Evolutionary conservation across 2,113 vertebrate species (phyloP).

Genomic region (Bubo bubo): DNA sequence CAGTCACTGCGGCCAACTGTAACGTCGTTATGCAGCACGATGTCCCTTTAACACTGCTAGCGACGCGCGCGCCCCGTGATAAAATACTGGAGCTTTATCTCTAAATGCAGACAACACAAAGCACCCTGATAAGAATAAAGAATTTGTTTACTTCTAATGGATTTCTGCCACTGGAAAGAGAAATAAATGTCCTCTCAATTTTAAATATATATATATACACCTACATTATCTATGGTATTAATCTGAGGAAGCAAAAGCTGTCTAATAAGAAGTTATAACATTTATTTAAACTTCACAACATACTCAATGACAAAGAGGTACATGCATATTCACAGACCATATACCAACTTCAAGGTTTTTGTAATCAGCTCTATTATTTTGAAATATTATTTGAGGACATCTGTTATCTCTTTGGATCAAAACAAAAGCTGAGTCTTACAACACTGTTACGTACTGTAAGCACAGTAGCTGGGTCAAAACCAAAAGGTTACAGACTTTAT

Average conservation of each 20-base stretch:
- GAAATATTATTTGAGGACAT: background rate
- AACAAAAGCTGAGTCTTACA: background rate
- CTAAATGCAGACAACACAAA: background rate
- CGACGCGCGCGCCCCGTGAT: background rate
- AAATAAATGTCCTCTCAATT: slow-evolving; percentile 13
- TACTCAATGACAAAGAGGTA: background rate
- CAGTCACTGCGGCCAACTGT: fast-evolving
- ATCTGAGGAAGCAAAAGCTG: background rate
- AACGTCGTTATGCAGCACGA: background rate
- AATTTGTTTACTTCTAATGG: slow-evolving; percentile 28
- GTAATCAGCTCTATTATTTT: background rate
- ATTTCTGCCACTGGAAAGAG: slow-evolving; percentile 20
- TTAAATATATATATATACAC: background rate
- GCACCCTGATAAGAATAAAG: slow-evolving; percentile 17
- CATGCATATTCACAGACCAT: background rate
- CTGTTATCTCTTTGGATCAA: background rate
- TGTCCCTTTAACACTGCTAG: background rate
- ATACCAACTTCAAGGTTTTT: fast-evolving
- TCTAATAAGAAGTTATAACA: background rate
- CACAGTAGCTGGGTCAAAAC: background rate
- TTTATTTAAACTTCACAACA: background rate
- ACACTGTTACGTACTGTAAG: background rate
- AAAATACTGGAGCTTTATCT: background rate
- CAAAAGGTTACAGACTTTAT: background rate
- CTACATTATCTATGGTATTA: background rate